Base-by-base conservation (phyloP, 2,797 vertebrate genomes). In the Eptatretus atami region DNA sequence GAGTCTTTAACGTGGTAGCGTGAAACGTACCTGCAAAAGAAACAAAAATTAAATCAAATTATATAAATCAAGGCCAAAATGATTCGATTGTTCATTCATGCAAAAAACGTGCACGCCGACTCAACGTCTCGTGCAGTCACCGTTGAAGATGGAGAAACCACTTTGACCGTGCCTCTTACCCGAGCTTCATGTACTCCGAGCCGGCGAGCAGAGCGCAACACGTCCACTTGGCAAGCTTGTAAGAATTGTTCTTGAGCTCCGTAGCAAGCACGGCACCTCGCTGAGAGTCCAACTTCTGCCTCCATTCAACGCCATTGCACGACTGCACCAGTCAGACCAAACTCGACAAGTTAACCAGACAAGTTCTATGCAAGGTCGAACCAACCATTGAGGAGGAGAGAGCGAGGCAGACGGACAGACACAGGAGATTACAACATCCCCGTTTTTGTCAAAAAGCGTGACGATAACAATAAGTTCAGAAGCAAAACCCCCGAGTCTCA, bases 191-290 rank as follows among this genome's bases (percentile, higher is more conserved):
- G 71, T 96, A 95, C 70, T 96, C 92, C 0, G 88, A 92, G 13
- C 88, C 88, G 1, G 85, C 88, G 72, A 96, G 74, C 73, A 98
- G 74, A 0, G 90, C 90, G 0, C 86, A 95, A 74, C 84, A 90
- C 2, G 92, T 98, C 92, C 92, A 98, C 31, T 87, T 82, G 12
- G 92, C 88, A 72, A 98, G 67, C 69, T 98, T 98, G 76, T 98
- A 94, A 78, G 88, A 95, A 78, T 98, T 95, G 69, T 98, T 98
- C 74, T 98, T 98, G 72, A 98, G 76, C 75, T 98, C 88, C 0
- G 92, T 98, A 75, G 92, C 92, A 53, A 98, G 79, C 66, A 98
- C 92, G 0, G 92, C 88, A 24, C 92, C 92, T 54, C 92, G 75
- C 79, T 98, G 88, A 1, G 92, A 98, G 73, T 98, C 92, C 68